These are phyloP conservation scores for Drosophila obscura DNA, from an alignment of 1,140 invertebrate genomes.

Conservation along the genomic window DNA sequence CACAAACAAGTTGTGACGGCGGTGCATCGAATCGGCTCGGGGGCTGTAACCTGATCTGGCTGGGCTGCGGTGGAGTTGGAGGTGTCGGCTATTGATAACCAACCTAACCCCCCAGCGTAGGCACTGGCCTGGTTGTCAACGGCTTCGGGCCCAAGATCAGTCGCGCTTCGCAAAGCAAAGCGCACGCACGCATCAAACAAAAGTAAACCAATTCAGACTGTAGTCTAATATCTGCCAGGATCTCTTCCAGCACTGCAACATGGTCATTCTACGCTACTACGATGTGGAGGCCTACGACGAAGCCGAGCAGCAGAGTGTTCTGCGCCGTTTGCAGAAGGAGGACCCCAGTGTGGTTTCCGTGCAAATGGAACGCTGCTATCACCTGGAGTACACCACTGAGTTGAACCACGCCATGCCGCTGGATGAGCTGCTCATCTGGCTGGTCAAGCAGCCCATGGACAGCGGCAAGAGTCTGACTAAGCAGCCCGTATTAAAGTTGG, in stretches of 20 bases:
- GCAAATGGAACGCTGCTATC: conserved; percentile 91
- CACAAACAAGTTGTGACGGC: conserved; percentile 64
- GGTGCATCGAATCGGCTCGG: conserved; percentile 45
- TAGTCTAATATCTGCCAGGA: neutral
- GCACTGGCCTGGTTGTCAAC: conserved; percentile 56
- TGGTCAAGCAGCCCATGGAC: conserved; percentile 87
- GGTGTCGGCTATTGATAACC: conserved; percentile 58
- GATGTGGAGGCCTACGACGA: conserved; percentile 53
- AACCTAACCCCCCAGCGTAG: conserved; percentile 37
- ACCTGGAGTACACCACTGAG: conserved; percentile 86
- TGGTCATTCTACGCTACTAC: conserved; percentile 70
- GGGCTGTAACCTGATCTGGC: conserved; percentile 53
- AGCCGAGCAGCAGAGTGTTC: conserved; percentile 41
- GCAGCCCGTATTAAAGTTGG: conserved; percentile 74
- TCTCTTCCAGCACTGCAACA: conserved; percentile 39
- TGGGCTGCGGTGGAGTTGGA: conserved; percentile 35
- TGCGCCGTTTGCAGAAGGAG: conserved; percentile 45
- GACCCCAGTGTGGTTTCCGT: conserved; percentile 74
- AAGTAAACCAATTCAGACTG: neutral
- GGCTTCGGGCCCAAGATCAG: conserved; percentile 31
- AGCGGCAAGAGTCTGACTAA: conserved; percentile 85
- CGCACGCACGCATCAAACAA: conserved; percentile 21
- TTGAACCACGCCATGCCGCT: conserved; percentile 83
- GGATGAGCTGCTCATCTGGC: conserved; percentile 89
- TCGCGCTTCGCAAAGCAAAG: conserved; percentile 24